These are phyloP conservation scores for Agrochola lychnidis DNA, from an alignment of 2,888 invertebrate species.

Conservation along the genomic window DNA sequence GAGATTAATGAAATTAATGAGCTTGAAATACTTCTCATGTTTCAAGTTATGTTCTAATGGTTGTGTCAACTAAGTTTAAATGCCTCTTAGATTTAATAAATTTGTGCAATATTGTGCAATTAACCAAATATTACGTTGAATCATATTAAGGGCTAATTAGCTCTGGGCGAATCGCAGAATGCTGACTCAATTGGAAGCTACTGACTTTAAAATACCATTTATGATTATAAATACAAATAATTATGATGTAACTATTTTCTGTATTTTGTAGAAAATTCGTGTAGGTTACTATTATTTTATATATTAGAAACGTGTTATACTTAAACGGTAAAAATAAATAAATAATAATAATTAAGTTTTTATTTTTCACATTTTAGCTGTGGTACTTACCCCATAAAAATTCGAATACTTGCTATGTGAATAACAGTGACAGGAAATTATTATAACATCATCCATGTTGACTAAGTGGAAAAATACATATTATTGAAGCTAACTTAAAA, in stretches of 20 bases:
- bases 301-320: neutral
- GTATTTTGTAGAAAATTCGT: neutral
- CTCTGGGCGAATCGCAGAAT: too few relatives aligned
- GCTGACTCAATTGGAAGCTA: neutral
- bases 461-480: too few relatives aligned
- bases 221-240: neutral
- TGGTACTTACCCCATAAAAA: too few relatives aligned
- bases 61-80: slow-evolving; percentile 2
- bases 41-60: neutral
- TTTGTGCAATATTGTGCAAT: neutral
- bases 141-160: too few relatives aligned
- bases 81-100: neutral
- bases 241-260: neutral
- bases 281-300: neutral
- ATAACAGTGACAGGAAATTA: too few relatives aligned
- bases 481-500: too few relatives aligned
- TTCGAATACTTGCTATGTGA: too few relatives aligned
- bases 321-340: too few relatives aligned
- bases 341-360: too few relatives aligned
- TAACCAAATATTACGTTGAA: neutral
- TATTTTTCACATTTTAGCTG: too few relatives aligned
- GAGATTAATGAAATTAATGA: slow-evolving; percentile 11
- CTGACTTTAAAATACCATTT: neutral
- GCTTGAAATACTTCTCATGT: slow-evolving; percentile 16
- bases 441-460: too few relatives aligned